A percentile compares a stretch with the other conserved stretches of the same genome.
These are phyloP conservation scores for Sicus ferrugineus DNA, from an alignment of 2,888 invertebrate genomes.

Conservation along the genomic window DNA sequence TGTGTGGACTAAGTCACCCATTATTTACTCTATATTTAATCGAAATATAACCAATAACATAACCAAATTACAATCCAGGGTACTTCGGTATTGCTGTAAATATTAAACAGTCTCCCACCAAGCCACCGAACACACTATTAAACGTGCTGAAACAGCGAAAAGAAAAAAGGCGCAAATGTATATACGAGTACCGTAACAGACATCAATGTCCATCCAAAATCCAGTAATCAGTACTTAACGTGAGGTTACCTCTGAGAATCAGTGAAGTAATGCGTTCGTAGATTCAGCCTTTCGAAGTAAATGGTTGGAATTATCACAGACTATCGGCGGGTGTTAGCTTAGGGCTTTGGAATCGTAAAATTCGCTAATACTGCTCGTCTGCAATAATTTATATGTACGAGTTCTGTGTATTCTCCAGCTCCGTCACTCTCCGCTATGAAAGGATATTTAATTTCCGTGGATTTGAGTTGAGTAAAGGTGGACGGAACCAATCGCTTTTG, in stretches of 20 bases:
- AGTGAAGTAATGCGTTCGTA: neutral
- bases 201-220: neutral
- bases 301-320: neutral
- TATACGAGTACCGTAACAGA: neutral
- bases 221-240: no score
- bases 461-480: no score
- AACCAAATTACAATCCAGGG: neutral
- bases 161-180: neutral
- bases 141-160: constrained; percentile 3
- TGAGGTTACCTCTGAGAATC: neutral
- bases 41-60: neutral
- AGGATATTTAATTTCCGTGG: no score
- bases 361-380: no score
- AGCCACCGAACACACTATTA: constrained; percentile 28
- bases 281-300: no score
- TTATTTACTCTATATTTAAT: neutral
- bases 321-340: no score
- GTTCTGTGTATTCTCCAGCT: no score
- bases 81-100: constrained; percentile 11
- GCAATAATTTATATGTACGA: no score
- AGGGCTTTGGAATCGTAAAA: no score
- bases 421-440: no score
- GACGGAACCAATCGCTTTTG: no score
- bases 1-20: neutral
- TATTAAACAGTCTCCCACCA: constrained; percentile 4